Conservation (phyloP, 2,888 invertebrate genomes). For the Amphipoea lucens region DNA sequence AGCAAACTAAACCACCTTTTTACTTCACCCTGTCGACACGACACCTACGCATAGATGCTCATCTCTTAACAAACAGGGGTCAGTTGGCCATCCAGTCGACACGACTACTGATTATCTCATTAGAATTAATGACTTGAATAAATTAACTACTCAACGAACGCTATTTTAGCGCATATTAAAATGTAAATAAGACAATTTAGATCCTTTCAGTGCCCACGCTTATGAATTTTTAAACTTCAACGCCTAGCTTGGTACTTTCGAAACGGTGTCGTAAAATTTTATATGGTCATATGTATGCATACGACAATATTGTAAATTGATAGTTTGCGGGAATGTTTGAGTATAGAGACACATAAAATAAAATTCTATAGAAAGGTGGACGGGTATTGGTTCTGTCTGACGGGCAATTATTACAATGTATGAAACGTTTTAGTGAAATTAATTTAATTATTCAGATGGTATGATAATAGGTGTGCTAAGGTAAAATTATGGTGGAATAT, state of each 20-base stretch:
- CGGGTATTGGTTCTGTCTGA: conserved; percentile 25
- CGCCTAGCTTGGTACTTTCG: conserved; percentile 45
- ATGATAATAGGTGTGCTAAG: conserved; percentile 52
- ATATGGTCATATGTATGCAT: conserved; percentile 53
- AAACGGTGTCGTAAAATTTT: conserved; percentile 60
- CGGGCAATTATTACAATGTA: conserved; percentile 61
- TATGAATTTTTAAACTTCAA: conserved; percentile 66
- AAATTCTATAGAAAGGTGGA: conserved; percentile 41
- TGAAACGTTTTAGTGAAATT: conserved; percentile 60
- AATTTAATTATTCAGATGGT: conserved; percentile 63
- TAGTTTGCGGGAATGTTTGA: conserved; percentile 60
- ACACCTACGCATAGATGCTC: conserved; percentile 51
- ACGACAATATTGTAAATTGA: conserved; percentile 59
- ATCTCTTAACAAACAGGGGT: conserved; percentile 47
- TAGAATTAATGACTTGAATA: conserved; percentile 67
- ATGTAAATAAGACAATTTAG: conserved; percentile 67
- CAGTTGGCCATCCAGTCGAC: conserved; percentile 55
- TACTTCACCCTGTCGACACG: conserved; percentile 40
- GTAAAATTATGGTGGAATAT: conserved; percentile 49
- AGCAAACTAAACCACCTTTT: conserved; percentile 30
- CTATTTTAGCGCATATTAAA: conserved; percentile 66
- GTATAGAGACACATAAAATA: conserved; percentile 45
- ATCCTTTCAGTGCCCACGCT: conserved; percentile 60
- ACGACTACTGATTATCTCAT: conserved; percentile 66
- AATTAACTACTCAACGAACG: conserved; percentile 59